Conservation (phyloP, 2,797 vertebrate genomes). For the Falco columbarius region DNA sequence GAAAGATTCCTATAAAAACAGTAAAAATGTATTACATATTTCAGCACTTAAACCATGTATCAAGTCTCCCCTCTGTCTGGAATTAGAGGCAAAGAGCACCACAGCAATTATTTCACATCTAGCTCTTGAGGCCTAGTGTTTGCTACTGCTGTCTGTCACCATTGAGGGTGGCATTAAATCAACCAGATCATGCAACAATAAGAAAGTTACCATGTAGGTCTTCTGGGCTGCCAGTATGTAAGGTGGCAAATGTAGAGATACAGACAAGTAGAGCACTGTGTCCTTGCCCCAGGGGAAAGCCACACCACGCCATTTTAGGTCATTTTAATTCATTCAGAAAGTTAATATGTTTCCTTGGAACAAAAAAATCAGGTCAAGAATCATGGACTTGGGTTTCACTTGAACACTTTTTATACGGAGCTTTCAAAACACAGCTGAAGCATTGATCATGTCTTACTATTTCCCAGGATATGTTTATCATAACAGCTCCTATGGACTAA, state of each 20-base stretch:
- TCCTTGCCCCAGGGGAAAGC: not conserved
- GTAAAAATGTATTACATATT: not conserved
- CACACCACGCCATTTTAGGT: not conserved
- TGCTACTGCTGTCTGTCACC: not conserved
- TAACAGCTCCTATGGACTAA: not conserved
- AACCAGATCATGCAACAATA: not conserved
- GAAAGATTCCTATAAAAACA: not conserved
- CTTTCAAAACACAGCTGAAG: not conserved
- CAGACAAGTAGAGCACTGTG: not conserved
- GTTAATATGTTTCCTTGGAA: not conserved
- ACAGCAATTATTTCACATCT: not conserved
- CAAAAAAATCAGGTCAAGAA: not conserved
- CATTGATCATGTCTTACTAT: rapidly evolving
- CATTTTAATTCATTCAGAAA: not conserved
- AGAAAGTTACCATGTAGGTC: not conserved
- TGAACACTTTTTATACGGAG: not conserved
- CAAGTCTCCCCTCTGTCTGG: not conserved
- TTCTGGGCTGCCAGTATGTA: not conserved
- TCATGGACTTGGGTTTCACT: not conserved
- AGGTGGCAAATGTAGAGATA: not conserved
- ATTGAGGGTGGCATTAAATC: not conserved
- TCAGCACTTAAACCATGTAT: not conserved
- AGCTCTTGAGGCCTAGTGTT: not conserved
- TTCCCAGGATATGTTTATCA: not conserved
- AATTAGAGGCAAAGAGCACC: not conserved